Conservation (phyloP, 23 tunicate species). For the Phallusia fumigata region DNA sequence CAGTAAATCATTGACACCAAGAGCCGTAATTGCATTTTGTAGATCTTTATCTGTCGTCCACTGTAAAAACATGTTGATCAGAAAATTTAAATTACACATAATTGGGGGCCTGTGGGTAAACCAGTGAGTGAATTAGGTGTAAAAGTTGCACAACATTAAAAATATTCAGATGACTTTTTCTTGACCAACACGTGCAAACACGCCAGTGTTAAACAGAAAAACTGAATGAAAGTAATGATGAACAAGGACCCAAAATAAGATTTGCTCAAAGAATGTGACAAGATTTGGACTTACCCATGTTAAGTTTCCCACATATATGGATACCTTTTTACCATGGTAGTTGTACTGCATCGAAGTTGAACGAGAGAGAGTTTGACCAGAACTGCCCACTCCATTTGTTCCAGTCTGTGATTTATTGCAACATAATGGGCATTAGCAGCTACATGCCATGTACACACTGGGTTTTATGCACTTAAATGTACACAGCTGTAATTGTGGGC, state of each 20-base stretch:
- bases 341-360: conserved; percentile 62
- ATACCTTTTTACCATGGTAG: conserved; percentile 92
- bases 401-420: neutral
- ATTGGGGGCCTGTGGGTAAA: too few species aligned
- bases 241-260: too few species aligned
- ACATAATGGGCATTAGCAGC: too few species aligned
- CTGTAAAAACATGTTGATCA: conserved; percentile 16
- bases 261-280: too few species aligned
- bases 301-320: conserved; percentile 95
- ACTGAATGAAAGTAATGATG: too few species aligned
- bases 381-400: conserved; percentile 33
- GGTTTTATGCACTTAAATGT: neutral
- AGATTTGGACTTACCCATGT: conserved; percentile 59
- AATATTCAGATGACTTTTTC: too few species aligned
- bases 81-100: neutral
- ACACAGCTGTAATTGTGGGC: neutral
- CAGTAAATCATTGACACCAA: conserved; percentile 76
- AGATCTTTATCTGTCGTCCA: conserved; percentile 95
- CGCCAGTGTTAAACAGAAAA: too few species aligned
- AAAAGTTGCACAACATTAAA: too few species aligned
- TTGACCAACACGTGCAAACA: too few species aligned
- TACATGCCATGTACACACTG: too few species aligned
- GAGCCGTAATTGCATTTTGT: conserved; percentile 73
- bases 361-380: conserved; percentile 1
- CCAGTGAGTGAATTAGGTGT: too few species aligned